Conservation (phyloP, 30 jellyfish, hydroid and myxozoan genomes). For the Catostylus mosaicus region DNA sequence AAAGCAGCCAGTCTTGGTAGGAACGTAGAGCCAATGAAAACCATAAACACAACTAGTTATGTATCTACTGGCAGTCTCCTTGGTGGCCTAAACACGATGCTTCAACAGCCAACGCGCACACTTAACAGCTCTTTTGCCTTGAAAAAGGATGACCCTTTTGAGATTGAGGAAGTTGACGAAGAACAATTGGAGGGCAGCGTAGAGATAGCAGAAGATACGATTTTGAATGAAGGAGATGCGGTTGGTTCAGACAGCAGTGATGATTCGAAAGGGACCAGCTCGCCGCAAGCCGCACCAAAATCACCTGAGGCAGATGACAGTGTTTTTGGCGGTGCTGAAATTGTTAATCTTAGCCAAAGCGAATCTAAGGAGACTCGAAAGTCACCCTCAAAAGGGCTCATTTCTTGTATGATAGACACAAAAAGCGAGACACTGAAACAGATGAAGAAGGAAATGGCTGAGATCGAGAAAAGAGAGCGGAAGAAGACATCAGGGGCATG, state of each 20-base stretch:
- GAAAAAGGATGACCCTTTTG: slow-evolving; percentile 25
- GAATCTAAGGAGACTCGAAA: neutral
- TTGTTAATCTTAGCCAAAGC: neutral
- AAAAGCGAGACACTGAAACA: slow-evolving; percentile 52
- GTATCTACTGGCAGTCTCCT: slow-evolving; percentile 57
- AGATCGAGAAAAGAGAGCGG: slow-evolving; percentile 63
- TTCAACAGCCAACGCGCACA: slow-evolving; percentile 47
- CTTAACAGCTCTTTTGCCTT: slow-evolving; percentile 23
- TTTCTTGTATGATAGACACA: slow-evolving; percentile 23
- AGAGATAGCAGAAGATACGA: slow-evolving; percentile 36
- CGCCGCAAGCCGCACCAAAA: neutral
- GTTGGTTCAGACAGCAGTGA: slow-evolving; percentile 34
- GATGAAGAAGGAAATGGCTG: slow-evolving; percentile 51
- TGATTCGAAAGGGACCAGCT: neutral
- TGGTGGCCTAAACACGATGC: slow-evolving; percentile 48
- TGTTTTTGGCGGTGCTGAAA: slow-evolving; percentile 20
- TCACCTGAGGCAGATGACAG: neutral
- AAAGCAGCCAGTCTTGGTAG: slow-evolving; percentile 49
- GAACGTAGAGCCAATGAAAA: neutral
- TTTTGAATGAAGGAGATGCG: slow-evolving; percentile 26
- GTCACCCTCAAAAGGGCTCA: neutral
- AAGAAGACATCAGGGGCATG: slow-evolving; percentile 83
- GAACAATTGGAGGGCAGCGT: slow-evolving; percentile 10
- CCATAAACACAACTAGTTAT: slow-evolving; percentile 3
- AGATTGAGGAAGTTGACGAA: neutral